phyloP scores from a whole-genome alignment of 2,113 vertebrate species.

The Heterotis niloticus region DNA sequence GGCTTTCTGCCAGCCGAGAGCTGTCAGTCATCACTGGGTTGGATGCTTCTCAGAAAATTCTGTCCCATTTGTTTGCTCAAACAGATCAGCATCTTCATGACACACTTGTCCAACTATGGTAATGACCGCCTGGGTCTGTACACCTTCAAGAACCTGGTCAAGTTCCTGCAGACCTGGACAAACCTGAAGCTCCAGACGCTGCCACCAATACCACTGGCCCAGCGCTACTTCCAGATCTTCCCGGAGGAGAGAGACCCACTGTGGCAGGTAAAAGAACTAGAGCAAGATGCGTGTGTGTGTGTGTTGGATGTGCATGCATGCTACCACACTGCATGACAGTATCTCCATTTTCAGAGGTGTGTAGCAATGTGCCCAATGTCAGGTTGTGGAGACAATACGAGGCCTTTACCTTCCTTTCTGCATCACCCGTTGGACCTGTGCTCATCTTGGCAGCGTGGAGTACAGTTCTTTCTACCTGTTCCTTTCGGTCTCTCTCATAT shows the following conservation, averaged over 20 bases:
- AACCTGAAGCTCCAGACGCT: slow-evolving; percentile 90
- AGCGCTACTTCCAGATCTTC: slow-evolving; percentile 97
- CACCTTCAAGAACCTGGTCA: slow-evolving; percentile 90
- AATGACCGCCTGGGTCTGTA: slow-evolving; percentile 94
- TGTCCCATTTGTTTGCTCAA: background rate
- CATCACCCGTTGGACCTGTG: background rate
- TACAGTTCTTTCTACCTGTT: background rate
- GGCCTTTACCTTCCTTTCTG: background rate
- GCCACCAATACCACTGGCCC: slow-evolving; percentile 84
- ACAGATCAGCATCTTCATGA: slow-evolving; percentile 99
- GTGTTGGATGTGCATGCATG: no score
- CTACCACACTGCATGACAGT: no score
- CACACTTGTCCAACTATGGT: slow-evolving; percentile 94
- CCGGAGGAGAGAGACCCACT: slow-evolving; percentile 91
- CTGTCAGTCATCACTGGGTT: background rate
- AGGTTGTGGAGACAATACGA: no score
- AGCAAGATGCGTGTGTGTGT: background rate
- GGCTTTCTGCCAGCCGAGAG: background rate
- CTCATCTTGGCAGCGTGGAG: background rate
- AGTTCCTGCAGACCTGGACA: slow-evolving; percentile 90
- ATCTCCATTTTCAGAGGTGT: background rate
- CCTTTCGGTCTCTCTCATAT: background rate
- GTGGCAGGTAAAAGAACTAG: slow-evolving; percentile 77
- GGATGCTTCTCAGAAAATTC: background rate
- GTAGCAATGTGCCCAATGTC: no score